Base-by-base conservation (phyloP, 2,888 invertebrate species). In the Blastobasis adustella region DNA sequence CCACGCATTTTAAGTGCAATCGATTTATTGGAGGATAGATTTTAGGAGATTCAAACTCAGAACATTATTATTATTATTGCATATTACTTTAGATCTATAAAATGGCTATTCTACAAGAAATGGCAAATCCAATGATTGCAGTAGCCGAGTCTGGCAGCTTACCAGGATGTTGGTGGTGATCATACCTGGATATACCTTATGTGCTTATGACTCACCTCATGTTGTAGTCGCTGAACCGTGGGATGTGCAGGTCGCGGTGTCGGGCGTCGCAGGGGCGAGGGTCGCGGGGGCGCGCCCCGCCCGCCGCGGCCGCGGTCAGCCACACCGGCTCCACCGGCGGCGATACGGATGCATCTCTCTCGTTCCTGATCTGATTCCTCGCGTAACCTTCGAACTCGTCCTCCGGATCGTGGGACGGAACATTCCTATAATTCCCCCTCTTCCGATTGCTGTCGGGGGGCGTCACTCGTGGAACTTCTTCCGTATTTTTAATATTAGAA, bases 401-500 rank as follows among this genome's bases (percentile, higher is more conserved):
- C 62, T 92, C 92, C 1, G 91, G 91, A 58, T 93, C 93, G 65
- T 93, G 92, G 39, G 91, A 91, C 45, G 94, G 93, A 57, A 94
- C 92, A 64, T 93, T 93, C 61, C 93, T 89, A 71, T 94, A 94
- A 65, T 93, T 93, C 44, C 93, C 93, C 59, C 93, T 90, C 66
- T 92, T 92, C 51, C 87, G 79, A 58, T 70, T 71, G 63, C 62
- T 79, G 46, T 86, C 85, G n/a, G 73, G 58, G 49, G 78, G 62
- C 59, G 76, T 62, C 49, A 77, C 76, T 49, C 80, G 71, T 45
- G 83, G 76, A 58, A 78, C 70, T 63, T 85, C 82, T 42, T 78
- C 73, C 67, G 67, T 72, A 58, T 72, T 78, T 61, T 85, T 84
- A 63, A 92, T 90, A 74, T 91, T 92, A 88, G 93, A 91, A 73